Evolutionary conservation across 1,140 invertebrate species (phyloP).

Genomic region (Megalonaias nervosa): DNA sequence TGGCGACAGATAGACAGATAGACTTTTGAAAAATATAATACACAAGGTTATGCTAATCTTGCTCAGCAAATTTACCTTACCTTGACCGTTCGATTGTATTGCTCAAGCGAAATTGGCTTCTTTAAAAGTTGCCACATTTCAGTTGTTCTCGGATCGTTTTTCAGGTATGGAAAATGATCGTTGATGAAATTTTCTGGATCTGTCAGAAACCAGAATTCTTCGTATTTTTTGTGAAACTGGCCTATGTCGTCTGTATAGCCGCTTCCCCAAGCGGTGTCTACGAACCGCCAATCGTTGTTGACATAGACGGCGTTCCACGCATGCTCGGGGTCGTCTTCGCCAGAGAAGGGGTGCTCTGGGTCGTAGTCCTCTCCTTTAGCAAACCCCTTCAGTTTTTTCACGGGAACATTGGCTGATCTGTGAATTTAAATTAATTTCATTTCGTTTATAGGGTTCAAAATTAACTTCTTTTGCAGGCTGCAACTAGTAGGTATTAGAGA

Average conservation of each 20-base stretch:
- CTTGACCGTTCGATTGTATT: conserved; percentile 41
- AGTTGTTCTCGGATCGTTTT: conserved; percentile 49
- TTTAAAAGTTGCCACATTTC: conserved; percentile 45
- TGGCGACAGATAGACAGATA: too few relatives aligned
- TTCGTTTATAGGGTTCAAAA: not conserved
- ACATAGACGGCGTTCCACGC: conserved; percentile 60
- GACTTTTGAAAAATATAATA: too few relatives aligned
- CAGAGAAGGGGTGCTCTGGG: conserved; percentile 93
- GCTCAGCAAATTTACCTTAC: too few relatives aligned
- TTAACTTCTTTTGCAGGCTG: not conserved
- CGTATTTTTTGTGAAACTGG: conserved; percentile 45
- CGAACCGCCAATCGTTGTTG: conserved; percentile 54
- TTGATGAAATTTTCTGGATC: conserved; percentile 73
- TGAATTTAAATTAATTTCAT: not conserved
- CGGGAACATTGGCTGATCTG: conserved; percentile 41
- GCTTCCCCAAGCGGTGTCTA: conserved; percentile 72
- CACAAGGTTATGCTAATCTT: too few relatives aligned
- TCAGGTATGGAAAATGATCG: conserved; percentile 72
- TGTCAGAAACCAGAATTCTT: conserved; percentile 72
- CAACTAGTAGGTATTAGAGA: too few relatives aligned
- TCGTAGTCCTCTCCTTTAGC: conserved; percentile 98
- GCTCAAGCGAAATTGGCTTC: conserved; percentile 39
- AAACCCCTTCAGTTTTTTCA: conserved; percentile 78
- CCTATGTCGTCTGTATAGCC: conserved; percentile 50
- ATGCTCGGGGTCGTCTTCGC: conserved; percentile 82